Conservation (phyloP, 2,797 vertebrate species). For the Hybognathus amarus region DNA sequence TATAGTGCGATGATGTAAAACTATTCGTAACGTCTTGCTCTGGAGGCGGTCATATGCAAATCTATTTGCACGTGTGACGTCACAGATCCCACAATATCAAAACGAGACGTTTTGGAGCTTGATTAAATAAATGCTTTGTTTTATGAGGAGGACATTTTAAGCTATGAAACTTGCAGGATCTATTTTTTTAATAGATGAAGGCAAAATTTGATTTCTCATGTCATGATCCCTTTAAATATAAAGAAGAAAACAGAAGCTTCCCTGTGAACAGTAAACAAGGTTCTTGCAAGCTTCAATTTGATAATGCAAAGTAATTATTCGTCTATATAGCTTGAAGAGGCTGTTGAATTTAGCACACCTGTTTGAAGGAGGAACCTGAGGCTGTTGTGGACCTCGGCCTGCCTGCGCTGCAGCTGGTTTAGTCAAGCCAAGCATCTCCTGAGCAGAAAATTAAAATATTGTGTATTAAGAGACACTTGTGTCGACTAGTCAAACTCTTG, state of each 20-base stretch:
- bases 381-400: slow-evolving; percentile 84
- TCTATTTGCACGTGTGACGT: too few relatives aligned
- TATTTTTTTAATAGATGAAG: too few relatives aligned
- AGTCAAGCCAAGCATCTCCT: slow-evolving; percentile 95
- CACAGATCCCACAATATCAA: too few relatives aligned
- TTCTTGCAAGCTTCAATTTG: background rate
- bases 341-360: slow-evolving; percentile 75
- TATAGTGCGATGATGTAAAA: too few relatives aligned
- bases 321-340: background rate
- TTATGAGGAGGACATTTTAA: too few relatives aligned
- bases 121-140: too few relatives aligned
- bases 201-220: too few relatives aligned
- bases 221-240: background rate
- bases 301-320: background rate
- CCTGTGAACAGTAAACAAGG: background rate
- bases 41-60: too few relatives aligned
- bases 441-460: slow-evolving; percentile 34
- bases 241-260: background rate
- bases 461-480: background rate
- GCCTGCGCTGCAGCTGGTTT: slow-evolving; percentile 87
- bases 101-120: too few relatives aligned
- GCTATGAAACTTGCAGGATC: too few relatives aligned
- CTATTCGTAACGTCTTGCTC: too few relatives aligned
- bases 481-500: background rate
- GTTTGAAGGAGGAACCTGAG: slow-evolving; percentile 88